Evolutionary conservation across 2,797 vertebrate species (phyloP).

Genomic region (Hypotaenidia okinawae): DNA sequence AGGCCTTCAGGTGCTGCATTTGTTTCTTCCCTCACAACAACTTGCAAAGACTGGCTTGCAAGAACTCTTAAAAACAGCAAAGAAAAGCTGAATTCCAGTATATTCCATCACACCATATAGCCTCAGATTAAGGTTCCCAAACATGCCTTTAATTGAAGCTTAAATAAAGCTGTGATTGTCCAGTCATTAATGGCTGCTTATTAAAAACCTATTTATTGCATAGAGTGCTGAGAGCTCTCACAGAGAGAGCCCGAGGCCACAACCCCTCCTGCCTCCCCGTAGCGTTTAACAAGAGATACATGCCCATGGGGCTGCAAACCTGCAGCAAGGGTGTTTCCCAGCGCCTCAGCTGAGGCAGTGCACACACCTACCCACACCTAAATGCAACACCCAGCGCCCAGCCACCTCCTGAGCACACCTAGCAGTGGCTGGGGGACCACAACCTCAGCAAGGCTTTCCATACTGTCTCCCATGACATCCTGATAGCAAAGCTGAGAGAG

Average conservation of each 20-base stretch:
- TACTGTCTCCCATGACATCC: too few relatives aligned
- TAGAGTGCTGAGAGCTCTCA: not conserved
- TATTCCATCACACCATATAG: constrained; percentile 35
- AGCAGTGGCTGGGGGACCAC: too few relatives aligned
- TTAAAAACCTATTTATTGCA: constrained; percentile 57
- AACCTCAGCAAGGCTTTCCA: too few relatives aligned
- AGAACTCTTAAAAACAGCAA: not conserved
- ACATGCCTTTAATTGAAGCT: constrained; percentile 63
- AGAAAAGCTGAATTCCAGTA: not conserved
- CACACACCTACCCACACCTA: not conserved
- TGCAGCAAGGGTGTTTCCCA: not conserved
- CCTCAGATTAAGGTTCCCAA: constrained; percentile 28
- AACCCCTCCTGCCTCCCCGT: not conserved
- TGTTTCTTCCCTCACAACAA: not conserved
- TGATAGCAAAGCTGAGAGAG: too few relatives aligned
- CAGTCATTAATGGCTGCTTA: constrained; percentile 64
- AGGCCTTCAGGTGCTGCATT: not conserved
- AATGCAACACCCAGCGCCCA: too few relatives aligned
- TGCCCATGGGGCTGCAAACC: not conserved
- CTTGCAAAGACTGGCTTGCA: not conserved
- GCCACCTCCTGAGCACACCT: too few relatives aligned
- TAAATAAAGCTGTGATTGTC: constrained; percentile 69
- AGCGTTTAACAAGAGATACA: constrained; percentile 8
- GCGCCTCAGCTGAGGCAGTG: not conserved
- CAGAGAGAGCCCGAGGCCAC: not conserved